A percentile compares a stretch with the other conserved stretches of the same genome.
These are phyloP conservation scores for Hystrix brachyura DNA, from an alignment of 2,113 vertebrate genomes.

Conservation along the genomic window DNA sequence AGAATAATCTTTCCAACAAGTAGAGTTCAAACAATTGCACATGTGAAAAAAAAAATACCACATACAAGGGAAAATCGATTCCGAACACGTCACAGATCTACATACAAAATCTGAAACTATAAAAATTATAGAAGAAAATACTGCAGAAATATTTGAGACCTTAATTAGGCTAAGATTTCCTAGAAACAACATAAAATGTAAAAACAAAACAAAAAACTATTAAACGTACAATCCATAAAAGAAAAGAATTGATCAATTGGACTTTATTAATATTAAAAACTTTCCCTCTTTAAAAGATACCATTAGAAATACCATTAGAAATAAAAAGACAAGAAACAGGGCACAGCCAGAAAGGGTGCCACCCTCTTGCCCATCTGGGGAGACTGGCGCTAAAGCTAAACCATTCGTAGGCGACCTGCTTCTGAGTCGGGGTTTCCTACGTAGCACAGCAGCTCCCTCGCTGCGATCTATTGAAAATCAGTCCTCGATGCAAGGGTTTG, in stretches of 20 bases:
- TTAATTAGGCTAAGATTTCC: conserved; percentile 16
- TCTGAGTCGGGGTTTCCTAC: no score
- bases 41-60: background rate
- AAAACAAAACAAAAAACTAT: background rate
- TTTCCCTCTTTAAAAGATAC: background rate
- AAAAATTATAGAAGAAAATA: conserved; percentile 21
- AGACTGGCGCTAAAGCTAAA: no score
- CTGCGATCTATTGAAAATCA: no score
- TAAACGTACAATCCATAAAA: background rate
- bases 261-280: background rate
- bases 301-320: background rate
- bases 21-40: background rate
- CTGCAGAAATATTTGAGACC: background rate
- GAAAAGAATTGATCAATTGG: background rate
- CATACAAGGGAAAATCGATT: background rate
- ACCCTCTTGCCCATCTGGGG: no score
- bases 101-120: background rate
- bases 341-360: no score
- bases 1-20: background rate
- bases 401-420: no score
- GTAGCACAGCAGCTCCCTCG: no score
- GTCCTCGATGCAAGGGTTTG: no score
- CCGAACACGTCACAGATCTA: background rate
- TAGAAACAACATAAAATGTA: background rate
- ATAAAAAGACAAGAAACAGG: background rate